Evolutionary conservation across 2,888 invertebrate species (phyloP).

Genomic region (Tricholauxania praeusta): DNA sequence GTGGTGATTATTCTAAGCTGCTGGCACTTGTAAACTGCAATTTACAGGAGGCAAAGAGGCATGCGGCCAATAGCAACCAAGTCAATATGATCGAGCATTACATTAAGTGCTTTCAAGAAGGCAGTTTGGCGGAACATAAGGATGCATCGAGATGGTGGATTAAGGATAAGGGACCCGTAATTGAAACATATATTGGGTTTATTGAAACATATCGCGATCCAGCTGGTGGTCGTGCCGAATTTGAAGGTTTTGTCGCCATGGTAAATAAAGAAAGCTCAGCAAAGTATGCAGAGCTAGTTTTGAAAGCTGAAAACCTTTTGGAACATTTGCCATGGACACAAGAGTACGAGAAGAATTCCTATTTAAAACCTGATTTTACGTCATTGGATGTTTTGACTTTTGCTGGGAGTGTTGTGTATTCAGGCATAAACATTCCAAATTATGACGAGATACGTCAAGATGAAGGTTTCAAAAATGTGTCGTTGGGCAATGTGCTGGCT

Average conservation of each 20-base stretch:
- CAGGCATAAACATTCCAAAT: conserved; percentile 98
- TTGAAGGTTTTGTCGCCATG: conserved; percentile 96
- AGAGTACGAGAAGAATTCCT: conserved; percentile 88
- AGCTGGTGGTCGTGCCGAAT: conserved; percentile 92
- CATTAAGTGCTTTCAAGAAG: conserved; percentile 83
- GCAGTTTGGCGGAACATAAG: conserved; percentile 88
- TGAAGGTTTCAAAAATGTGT: conserved; percentile 98
- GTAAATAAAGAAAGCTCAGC: conserved; percentile 95
- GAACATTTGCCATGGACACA: conserved; percentile 87
- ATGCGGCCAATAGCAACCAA: conserved; percentile 82
- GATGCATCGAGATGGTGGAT: conserved; percentile 95
- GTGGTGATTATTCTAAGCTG: conserved; percentile 85
- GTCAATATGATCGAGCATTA: conserved; percentile 88
- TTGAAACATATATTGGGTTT: conserved; percentile 92
- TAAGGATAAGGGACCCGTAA: conserved; percentile 90
- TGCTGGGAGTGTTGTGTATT: conserved; percentile 92
- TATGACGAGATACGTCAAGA: conserved; percentile 97
- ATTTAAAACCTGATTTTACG: conserved; percentile 95
- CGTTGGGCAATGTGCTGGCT: conserved; percentile 94
- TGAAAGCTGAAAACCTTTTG: conserved; percentile 84
- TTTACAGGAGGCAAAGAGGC: conserved; percentile 77
- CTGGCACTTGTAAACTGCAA: conserved; percentile 78
- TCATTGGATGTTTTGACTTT: conserved; percentile 94
- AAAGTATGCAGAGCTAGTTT: conserved; percentile 85
- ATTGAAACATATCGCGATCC: conserved; percentile 96